Conservation (phyloP, 2,888 invertebrate genomes). For the Oligia fasciuncula region DNA sequence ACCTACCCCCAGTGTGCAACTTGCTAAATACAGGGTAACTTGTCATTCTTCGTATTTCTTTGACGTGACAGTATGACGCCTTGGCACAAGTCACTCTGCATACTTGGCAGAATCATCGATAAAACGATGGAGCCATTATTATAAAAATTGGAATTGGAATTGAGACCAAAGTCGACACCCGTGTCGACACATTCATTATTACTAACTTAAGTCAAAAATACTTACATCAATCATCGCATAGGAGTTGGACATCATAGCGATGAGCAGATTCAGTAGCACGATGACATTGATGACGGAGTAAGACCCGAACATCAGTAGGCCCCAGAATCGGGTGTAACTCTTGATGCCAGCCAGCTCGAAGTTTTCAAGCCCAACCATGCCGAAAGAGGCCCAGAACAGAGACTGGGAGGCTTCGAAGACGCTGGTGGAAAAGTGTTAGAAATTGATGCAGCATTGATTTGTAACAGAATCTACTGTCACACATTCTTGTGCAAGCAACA, state of each 20-base stretch:
- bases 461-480: not conserved
- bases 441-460: not conserved
- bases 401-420: constrained; percentile 98
- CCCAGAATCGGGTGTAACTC: constrained; percentile 98
- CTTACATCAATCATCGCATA: constrained; percentile 97
- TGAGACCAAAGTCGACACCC: not conserved
- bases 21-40: not conserved
- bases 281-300: constrained; percentile 98
- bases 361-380: constrained; percentile 96
- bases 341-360: constrained; percentile 97
- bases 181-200: not conserved
- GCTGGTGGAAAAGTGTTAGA: constrained; percentile 84
- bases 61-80: too few species aligned
- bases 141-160: too few species aligned
- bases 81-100: not conserved
- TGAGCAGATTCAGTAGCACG: constrained; percentile 97
- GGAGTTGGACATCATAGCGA: constrained; percentile 99
- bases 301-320: constrained; percentile 98
- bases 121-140: too few species aligned
- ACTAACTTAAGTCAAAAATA: constrained; percentile 43
- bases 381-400: constrained; percentile 98
- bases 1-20: not conserved
- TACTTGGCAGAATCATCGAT: too few species aligned
- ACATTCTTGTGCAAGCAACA: not conserved
- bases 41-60: not conserved